Evolutionary conservation across 2,888 invertebrate species (phyloP).

Genomic region (Rhagonycha lutea): DNA sequence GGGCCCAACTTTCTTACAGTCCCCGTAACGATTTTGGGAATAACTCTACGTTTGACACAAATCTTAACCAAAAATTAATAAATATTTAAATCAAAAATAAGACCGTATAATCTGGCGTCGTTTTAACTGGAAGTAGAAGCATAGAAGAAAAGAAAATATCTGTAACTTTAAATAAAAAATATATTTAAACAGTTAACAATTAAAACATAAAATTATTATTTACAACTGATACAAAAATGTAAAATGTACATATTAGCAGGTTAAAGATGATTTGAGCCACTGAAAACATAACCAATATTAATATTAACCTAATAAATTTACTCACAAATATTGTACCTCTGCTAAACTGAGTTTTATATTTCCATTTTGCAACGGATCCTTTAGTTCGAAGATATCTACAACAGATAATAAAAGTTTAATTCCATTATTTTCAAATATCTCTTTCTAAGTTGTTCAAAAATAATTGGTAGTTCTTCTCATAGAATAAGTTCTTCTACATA

Average conservation of each 20-base stretch:
- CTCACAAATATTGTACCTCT: slow-evolving; percentile 61
- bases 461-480: too few species aligned
- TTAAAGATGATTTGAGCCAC: slow-evolving; percentile 77
- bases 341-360: slow-evolving; percentile 79
- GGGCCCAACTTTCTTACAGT: too few species aligned
- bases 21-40: too few species aligned
- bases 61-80: too few species aligned
- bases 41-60: too few species aligned
- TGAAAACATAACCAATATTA: slow-evolving; percentile 57
- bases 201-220: slow-evolving; percentile 15
- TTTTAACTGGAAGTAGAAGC: neutral
- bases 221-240: slow-evolving; percentile 12
- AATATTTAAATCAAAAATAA: too few species aligned
- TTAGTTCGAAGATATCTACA: slow-evolving; percentile 73
- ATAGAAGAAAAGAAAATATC: neutral
- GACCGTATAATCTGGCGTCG: too few species aligned
- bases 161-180: neutral
- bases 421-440: too few species aligned
- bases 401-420: slow-evolving; percentile 27
- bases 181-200: slow-evolving; percentile 18
- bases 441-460: too few species aligned
- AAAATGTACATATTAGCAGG: slow-evolving; percentile 59
- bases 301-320: slow-evolving; percentile 3
- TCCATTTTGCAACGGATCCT: slow-evolving; percentile 80
- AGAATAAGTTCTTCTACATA: neutral